Evolutionary conservation across 2,113 vertebrate genomes (phyloP).

Genomic region (Caranx ignobilis): DNA sequence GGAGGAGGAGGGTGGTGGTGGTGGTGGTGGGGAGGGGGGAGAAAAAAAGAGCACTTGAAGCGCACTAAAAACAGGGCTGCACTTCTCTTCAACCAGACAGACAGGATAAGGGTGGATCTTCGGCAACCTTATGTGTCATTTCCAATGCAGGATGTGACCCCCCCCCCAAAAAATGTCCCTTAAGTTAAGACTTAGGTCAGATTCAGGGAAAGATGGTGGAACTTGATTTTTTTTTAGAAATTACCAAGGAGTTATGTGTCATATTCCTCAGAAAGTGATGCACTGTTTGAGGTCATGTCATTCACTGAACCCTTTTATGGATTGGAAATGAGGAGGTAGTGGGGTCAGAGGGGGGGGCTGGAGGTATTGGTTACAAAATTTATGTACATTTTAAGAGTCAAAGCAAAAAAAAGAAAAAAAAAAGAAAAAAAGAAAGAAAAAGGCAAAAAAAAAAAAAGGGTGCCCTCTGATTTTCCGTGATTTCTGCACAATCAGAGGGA

Average conservation of each 20-base stretch:
- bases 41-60: constrained; percentile 81
- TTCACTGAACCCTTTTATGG: constrained; percentile 70
- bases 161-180: background rate
- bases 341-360: constrained; percentile 14
- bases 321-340: constrained; percentile 60
- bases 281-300: constrained; percentile 59
- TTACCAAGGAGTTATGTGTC: constrained; percentile 1
- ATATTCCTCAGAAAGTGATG: constrained; percentile 42
- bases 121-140: constrained; percentile 33
- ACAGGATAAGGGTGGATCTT: constrained; percentile 72
- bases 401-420: constrained; percentile 22
- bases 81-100: constrained; percentile 67
- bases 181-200: constrained; percentile 3
- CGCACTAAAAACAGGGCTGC: constrained; percentile 73
- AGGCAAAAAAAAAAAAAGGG: background rate
- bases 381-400: constrained; percentile 42
- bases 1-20: constrained; percentile 40
- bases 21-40: constrained; percentile 38
- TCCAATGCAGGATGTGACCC: constrained; percentile 36
- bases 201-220: background rate
- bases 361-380: background rate
- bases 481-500: constrained; percentile 77
- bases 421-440: constrained; percentile 25
- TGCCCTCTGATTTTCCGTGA: constrained; percentile 60
- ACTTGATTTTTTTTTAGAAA: background rate